Evolutionary conservation across 2,797 vertebrate species (phyloP).

Genomic region (Anguilla obscura): DNA sequence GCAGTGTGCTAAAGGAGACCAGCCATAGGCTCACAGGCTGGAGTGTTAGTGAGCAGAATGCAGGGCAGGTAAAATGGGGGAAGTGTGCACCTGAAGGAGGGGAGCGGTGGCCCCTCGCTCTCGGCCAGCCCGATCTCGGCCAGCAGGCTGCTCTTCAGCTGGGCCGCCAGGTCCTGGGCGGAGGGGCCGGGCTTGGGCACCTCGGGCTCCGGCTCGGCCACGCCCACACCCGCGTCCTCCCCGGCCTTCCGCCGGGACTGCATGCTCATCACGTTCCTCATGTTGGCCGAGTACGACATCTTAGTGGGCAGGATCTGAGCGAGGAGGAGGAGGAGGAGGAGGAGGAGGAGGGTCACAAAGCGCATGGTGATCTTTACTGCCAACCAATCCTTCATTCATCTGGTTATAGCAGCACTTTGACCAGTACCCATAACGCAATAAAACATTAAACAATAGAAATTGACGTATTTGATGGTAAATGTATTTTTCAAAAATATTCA

Average conservation of each 20-base stretch:
- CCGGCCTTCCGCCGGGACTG: conserved; percentile 83
- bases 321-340: too few relatives aligned
- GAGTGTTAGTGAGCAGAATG: neutral
- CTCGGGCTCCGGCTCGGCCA: conserved; percentile 84
- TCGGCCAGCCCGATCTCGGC: conserved; percentile 97
- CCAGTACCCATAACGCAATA: neutral
- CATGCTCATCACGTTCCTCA: conserved; percentile 99
- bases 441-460: too few relatives aligned
- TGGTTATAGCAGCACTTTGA: neutral
- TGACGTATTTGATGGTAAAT: too few relatives aligned
- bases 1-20: too few relatives aligned
- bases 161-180: conserved; percentile 94
- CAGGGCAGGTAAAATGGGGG: neutral
- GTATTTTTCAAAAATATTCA: too few relatives aligned
- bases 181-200: conserved; percentile 90
- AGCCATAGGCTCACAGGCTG: neutral
- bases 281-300: conserved; percentile 98
- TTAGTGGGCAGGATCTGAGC: conserved; percentile 94
- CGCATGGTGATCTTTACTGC: neutral
- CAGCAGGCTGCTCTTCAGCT: conserved; percentile 92
- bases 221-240: conserved; percentile 71
- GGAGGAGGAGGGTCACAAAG: neutral
- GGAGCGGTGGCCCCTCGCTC: conserved; percentile 94
- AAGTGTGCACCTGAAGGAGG: conserved; percentile 86
- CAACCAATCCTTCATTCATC: neutral